A percentile compares a stretch with the other conserved stretches of the same genome.
Evolutionary conservation across 2,797 vertebrate species (phyloP).

Genomic region (Galago senegalensis): DNA sequence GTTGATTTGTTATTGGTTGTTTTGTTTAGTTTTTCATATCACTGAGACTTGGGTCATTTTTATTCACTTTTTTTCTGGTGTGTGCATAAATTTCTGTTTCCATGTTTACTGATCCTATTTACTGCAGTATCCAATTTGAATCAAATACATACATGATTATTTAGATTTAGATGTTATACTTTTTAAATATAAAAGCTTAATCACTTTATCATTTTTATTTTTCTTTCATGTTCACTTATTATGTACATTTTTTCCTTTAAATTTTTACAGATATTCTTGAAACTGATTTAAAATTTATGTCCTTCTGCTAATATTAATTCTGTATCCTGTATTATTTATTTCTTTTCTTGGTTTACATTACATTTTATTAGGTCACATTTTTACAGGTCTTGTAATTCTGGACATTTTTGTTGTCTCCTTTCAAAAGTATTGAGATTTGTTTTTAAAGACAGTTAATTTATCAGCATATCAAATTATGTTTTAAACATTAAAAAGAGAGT

Average conservation of each 20-base stretch:
- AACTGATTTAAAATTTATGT: neutral
- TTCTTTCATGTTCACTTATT: neutral
- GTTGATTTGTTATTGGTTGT: neutral
- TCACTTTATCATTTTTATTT: neutral
- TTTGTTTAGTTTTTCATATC: neutral
- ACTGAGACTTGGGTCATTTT: neutral
- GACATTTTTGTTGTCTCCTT: neutral
- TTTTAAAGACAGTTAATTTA: conserved; percentile 2
- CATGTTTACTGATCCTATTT: neutral
- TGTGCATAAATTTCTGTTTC: neutral
- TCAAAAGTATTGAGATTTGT: neutral
- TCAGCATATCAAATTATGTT: neutral
- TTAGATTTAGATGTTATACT: neutral
- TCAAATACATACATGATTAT: neutral
- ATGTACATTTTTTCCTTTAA: neutral
- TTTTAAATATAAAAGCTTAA: conserved; percentile 1
- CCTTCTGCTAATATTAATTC: conserved; percentile 30
- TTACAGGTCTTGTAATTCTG: neutral
- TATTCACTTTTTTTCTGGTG: neutral
- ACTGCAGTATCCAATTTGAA: neutral
- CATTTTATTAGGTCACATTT: conserved; percentile 41
- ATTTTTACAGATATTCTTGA: neutral
- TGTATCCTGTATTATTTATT: neutral
- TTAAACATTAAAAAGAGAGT: neutral
- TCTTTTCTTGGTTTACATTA: neutral